phyloP scores from a whole-genome alignment of 2,113 vertebrate species.

The Brachionichthys hirsutus region DNA sequence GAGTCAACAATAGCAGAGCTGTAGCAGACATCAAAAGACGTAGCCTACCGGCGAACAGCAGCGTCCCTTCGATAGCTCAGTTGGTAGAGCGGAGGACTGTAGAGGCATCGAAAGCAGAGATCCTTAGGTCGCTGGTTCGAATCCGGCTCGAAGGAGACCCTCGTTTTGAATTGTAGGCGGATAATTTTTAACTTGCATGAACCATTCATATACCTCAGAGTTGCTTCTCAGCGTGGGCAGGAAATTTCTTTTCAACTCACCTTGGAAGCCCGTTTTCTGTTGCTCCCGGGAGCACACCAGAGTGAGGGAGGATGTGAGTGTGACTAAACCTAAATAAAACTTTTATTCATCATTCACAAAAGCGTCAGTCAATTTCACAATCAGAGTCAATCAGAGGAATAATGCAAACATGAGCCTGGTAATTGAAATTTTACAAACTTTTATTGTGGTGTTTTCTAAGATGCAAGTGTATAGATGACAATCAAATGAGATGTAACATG shows the following conservation, averaged over 20 bases:
- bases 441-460: slow-evolving; percentile 22
- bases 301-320: too few species aligned
- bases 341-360: too few species aligned
- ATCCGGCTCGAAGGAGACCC: slow-evolving; percentile 69
- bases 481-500: slow-evolving; percentile 17
- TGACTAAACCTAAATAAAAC: too few species aligned
- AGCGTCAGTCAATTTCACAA: background rate
- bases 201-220: slow-evolving; percentile 13
- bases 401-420: too few species aligned
- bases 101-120: background rate
- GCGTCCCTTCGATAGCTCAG: slow-evolving; percentile 66
- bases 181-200: too few species aligned
- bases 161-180: too few species aligned
- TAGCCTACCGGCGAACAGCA: background rate
- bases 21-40: too few species aligned
- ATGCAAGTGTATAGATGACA: slow-evolving; percentile 14
- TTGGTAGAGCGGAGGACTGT: slow-evolving; percentile 70
- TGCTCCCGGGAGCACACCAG: too few species aligned
- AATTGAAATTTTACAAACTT: background rate
- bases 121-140: slow-evolving; percentile 77
- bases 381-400: background rate
- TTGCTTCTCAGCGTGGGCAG: background rate
- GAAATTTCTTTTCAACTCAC: slow-evolving; percentile 1
- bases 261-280: background rate
- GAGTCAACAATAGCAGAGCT: too few species aligned